Conservation (phyloP, 2,888 invertebrate species). For the Platycheirus albimanus region DNA sequence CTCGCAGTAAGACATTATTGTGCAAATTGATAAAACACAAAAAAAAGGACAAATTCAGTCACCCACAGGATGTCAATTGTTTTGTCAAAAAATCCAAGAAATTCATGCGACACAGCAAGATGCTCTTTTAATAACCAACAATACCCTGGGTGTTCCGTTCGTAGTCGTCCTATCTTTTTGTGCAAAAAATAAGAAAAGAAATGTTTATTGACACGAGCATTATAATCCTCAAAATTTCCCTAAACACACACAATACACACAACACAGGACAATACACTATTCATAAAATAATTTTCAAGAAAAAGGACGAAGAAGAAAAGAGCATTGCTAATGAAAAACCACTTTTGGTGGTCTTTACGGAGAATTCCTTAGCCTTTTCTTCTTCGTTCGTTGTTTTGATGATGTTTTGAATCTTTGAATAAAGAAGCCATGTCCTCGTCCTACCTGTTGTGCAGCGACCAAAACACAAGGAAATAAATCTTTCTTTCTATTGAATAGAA, state of each 20-base stretch:
- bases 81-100: slow-evolving; percentile 59
- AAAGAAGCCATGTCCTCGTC: slow-evolving; percentile 14
- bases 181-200: slow-evolving; percentile 43
- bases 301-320: slow-evolving; percentile 35
- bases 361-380: slow-evolving; percentile 22
- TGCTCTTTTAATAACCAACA: slow-evolving; percentile 11
- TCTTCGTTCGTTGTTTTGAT: no score
- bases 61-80: slow-evolving; percentile 56
- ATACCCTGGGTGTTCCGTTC: slow-evolving; percentile 47
- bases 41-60: slow-evolving; percentile 57
- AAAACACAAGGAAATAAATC: slow-evolving; percentile 55
- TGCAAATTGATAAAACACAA: slow-evolving; percentile 20
- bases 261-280: slow-evolving; percentile 6
- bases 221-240: slow-evolving; percentile 72
- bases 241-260: slow-evolving; percentile 58
- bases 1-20: slow-evolving; percentile 54
- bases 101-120: slow-evolving; percentile 64
- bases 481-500: slow-evolving; percentile 40
- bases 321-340: slow-evolving; percentile 62
- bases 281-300: slow-evolving; percentile 2
- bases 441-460: slow-evolving; percentile 64
- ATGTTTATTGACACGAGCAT: slow-evolving; percentile 70
- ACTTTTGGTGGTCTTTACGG: slow-evolving; percentile 69
- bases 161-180: neutral
- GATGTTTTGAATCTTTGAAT: slow-evolving; percentile 20